Conservation (phyloP, 2,113 vertebrate species). For the Meriones unguiculatus region DNA sequence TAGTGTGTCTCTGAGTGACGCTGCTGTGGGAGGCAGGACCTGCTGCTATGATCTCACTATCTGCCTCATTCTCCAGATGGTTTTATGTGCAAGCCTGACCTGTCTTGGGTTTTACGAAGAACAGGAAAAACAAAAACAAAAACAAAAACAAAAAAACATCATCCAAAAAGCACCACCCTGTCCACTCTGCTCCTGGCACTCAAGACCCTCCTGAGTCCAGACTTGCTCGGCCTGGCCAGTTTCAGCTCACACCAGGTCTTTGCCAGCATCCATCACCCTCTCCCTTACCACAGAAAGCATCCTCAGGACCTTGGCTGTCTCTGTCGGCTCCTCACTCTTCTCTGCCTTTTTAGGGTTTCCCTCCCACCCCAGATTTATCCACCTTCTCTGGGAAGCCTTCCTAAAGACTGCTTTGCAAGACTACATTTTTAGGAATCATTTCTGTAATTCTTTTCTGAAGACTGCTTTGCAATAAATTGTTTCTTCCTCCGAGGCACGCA, state of each 20-base stretch:
- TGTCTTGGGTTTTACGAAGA: background rate
- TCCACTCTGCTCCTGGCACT: background rate
- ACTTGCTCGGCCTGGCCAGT: background rate
- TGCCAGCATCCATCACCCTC: background rate
- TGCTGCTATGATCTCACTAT: background rate
- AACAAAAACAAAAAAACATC: too few species aligned
- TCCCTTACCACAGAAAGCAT: background rate
- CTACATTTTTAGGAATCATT: background rate
- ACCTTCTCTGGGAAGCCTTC: background rate
- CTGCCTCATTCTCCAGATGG: background rate
- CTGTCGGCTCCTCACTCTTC: too few species aligned
- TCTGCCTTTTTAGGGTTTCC: background rate
- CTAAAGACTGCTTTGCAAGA: background rate
- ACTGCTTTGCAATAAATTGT: background rate
- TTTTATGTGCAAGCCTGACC: background rate
- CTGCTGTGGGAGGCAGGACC: background rate
- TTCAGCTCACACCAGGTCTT: background rate
- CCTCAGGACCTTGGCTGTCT: background rate
- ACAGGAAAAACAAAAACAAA: background rate
- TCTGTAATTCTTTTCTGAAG: background rate
- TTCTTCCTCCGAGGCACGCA: background rate
- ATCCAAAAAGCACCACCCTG: background rate
- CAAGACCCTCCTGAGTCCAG: background rate
- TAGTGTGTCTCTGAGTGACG: background rate
- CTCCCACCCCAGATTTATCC: background rate